These are phyloP conservation scores for Eupithecia subfuscata DNA, from an alignment of 2,888 invertebrate genomes.

Conservation along the genomic window DNA sequence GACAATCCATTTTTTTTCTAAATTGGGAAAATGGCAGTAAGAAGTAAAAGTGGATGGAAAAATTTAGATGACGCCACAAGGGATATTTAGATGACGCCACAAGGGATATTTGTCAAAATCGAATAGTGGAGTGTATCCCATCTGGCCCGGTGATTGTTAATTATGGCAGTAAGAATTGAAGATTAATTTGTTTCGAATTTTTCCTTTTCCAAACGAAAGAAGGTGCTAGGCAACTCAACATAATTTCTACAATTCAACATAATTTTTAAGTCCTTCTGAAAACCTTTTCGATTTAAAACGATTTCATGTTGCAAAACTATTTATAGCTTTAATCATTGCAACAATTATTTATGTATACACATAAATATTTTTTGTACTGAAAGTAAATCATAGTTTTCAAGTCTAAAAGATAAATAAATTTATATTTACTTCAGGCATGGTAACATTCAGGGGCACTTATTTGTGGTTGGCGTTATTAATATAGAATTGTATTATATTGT, in stretches of 20 bases:
- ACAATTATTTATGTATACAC: neutral
- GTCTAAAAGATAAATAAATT: neutral
- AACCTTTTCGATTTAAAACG: neutral
- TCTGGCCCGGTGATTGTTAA: constrained; percentile 9
- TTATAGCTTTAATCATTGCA: no score
- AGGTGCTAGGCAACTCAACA: neutral
- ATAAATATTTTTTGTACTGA: no score
- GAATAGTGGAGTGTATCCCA: no score
- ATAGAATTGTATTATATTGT: no score
- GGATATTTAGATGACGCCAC: constrained; percentile 3
- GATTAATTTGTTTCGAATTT: neutral
- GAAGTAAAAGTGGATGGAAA: neutral
- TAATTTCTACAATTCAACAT: neutral
- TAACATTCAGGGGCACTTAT: no score
- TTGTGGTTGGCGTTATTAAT: no score
- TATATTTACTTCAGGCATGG: neutral
- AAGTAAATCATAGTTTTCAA: neutral
- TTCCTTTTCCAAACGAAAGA: neutral
- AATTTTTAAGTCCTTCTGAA: neutral
- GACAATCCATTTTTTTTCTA: no score
- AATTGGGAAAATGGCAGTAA: constrained; percentile 3
- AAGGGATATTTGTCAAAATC: constrained; percentile 12
- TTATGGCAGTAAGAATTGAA: neutral
- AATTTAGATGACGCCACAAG: constrained; percentile 4
- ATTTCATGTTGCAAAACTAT: neutral